phyloP scores from a whole-genome alignment of 2,113 vertebrate genomes.

The Alaudala cheleensis region DNA sequence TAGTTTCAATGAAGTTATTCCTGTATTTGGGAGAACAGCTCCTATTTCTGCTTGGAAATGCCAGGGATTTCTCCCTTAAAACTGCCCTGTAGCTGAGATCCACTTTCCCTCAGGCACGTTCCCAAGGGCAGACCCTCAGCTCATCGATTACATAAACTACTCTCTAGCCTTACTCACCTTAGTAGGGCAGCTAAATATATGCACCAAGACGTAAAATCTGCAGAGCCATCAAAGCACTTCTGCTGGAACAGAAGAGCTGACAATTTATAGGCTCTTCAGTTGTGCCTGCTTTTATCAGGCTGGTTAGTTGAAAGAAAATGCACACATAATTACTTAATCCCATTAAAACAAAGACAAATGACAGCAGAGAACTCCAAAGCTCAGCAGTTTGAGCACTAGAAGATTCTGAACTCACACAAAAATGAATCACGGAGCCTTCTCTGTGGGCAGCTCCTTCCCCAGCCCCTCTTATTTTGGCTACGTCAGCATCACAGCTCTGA shows the following conservation, averaged over 20 bases:
- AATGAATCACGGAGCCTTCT: constrained; percentile 38
- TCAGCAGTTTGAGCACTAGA: constrained; percentile 42
- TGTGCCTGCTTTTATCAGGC: constrained; percentile 61
- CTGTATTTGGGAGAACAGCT: background rate
- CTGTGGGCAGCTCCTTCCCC: constrained; percentile 44
- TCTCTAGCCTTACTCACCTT: constrained; percentile 10
- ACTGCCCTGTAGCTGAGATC: background rate
- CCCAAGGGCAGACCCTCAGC: constrained; percentile 13
- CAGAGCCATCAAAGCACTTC: constrained; percentile 41
- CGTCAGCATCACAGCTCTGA: constrained; percentile 37
- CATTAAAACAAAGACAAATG: constrained; percentile 62
- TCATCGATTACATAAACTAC: constrained; percentile 10
- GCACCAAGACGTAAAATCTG: constrained; percentile 1
- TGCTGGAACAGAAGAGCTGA: constrained; percentile 4
- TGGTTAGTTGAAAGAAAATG: constrained; percentile 46
- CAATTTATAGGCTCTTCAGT: constrained; percentile 43
- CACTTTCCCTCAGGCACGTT: background rate
- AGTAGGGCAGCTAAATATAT: constrained; percentile 45
- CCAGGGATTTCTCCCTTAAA: background rate
- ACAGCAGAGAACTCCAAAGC: background rate
- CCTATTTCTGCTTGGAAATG: background rate
- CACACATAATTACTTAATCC: constrained; percentile 61
- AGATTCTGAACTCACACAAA: background rate
- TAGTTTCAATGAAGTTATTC: background rate
- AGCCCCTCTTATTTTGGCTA: constrained; percentile 32